These are phyloP conservation scores for Epistrophe grossulariae DNA, from an alignment of 2,888 invertebrate species.

Conservation along the genomic window DNA sequence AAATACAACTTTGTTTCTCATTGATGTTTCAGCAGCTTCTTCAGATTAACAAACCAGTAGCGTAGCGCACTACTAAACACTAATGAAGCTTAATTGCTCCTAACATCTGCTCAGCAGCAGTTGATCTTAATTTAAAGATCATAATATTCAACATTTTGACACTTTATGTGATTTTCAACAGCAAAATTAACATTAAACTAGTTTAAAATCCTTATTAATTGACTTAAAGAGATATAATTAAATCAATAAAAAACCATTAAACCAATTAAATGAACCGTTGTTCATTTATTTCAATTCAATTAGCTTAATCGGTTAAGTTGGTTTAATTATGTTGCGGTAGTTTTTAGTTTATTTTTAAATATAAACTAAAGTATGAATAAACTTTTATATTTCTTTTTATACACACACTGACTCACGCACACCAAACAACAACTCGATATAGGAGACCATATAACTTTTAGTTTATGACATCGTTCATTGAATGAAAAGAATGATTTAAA, in stretches of 20 bases:
- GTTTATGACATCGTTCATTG: slow-evolving; percentile 52
- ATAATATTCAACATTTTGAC: too few relatives aligned
- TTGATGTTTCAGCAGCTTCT: too few relatives aligned
- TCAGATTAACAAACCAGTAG: too few relatives aligned
- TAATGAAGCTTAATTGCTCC: too few relatives aligned
- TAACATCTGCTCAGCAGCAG: too few relatives aligned
- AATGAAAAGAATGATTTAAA: slow-evolving; percentile 53
- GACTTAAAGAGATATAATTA: not conserved
- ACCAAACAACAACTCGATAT: not conserved
- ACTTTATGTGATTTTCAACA: not conserved
- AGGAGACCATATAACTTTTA: slow-evolving; percentile 15
- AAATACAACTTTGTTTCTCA: too few relatives aligned
- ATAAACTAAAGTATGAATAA: not conserved
- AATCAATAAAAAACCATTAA: not conserved
- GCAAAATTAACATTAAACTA: not conserved
- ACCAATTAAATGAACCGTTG: not conserved
- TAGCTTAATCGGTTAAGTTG: not conserved
- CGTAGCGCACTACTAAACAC: too few relatives aligned
- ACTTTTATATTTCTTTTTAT: not conserved
- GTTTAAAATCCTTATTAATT: slow-evolving; percentile 6
- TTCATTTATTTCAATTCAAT: slow-evolving; percentile 14
- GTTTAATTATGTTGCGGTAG: not conserved
- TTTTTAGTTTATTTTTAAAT: not conserved
- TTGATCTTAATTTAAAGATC: too few relatives aligned
- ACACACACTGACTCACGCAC: not conserved